Evolutionary conservation across 2,113 vertebrate species (phyloP).

Genomic region (Callopanchax toddi): DNA sequence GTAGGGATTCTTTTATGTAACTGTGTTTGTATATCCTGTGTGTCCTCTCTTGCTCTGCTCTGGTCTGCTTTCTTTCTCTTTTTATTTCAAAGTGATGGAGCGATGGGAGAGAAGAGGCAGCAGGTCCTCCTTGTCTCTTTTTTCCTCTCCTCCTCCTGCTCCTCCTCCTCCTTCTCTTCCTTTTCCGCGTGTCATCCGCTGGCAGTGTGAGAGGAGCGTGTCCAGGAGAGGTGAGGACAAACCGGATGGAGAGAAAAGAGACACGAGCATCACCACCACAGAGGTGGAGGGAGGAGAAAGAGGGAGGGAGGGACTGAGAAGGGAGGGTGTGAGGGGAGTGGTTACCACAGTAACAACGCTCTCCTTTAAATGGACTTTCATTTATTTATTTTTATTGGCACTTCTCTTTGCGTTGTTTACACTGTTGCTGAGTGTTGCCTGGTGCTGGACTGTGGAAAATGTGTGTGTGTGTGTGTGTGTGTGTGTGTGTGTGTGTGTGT

Average conservation of each 20-base stretch:
- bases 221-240: slow-evolving; percentile 76
- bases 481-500: slow-evolving; percentile 29
- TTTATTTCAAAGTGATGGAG: slow-evolving; percentile 48
- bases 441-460: slow-evolving; percentile 8
- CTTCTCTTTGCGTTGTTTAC: slow-evolving; percentile 7
- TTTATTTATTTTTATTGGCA: slow-evolving; percentile 22
- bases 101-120: slow-evolving; percentile 54
- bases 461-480: too few species aligned
- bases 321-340: slow-evolving; percentile 38
- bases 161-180: slow-evolving; percentile 59
- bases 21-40: slow-evolving; percentile 58
- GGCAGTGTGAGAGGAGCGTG: slow-evolving; percentile 73
- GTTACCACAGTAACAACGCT: slow-evolving; percentile 74
- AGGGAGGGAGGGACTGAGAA: slow-evolving; percentile 43
- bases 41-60: slow-evolving; percentile 67
- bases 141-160: slow-evolving; percentile 57
- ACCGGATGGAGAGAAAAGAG: slow-evolving; percentile 70
- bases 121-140: slow-evolving; percentile 63
- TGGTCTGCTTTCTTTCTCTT: slow-evolving; percentile 24
- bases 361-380: slow-evolving; percentile 58
- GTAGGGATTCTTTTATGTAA: slow-evolving; percentile 60
- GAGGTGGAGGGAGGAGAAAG: slow-evolving; percentile 66
- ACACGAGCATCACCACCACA: slow-evolving; percentile 74
- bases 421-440: slow-evolving; percentile 31
- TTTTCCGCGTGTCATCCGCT: slow-evolving; percentile 64